Conservation (phyloP, 2,113 vertebrate species). For the Microcebus griseorufus region DNA sequence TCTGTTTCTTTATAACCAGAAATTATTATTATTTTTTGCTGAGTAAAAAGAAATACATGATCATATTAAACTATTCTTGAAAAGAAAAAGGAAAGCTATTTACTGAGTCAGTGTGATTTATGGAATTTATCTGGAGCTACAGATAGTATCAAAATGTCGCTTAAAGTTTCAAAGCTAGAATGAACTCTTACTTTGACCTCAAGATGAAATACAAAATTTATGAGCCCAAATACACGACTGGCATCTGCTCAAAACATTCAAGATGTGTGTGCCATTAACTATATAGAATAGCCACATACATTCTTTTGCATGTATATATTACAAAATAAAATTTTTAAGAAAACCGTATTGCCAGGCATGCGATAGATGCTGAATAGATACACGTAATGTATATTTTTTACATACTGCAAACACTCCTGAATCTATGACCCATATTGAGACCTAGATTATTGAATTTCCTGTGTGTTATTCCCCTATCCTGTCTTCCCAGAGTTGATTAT, state of each 20-base stretch:
- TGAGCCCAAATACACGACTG: background rate
- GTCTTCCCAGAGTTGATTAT: background rate
- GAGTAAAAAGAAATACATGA: background rate
- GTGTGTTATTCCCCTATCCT: background rate
- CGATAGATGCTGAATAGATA: background rate
- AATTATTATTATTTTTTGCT: background rate
- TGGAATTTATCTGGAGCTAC: background rate
- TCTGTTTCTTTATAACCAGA: background rate
- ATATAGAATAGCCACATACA: background rate
- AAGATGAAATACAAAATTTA: background rate
- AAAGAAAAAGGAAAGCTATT: background rate
- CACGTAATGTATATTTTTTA: background rate
- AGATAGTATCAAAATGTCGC: background rate
- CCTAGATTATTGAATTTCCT: background rate
- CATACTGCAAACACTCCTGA: background rate
- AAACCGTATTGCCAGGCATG: background rate
- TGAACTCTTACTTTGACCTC: background rate
- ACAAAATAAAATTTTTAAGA: background rate
- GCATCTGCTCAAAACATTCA: background rate
- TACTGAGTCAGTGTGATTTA: background rate
- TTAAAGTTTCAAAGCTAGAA: conserved; percentile 1
- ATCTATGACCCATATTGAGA: background rate
- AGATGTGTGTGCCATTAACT: background rate
- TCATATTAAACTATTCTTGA: background rate
- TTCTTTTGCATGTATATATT: background rate